These are phyloP conservation scores for Metacarcinus magister DNA, from an alignment of 2,888 invertebrate species.

Conservation along the genomic window DNA sequence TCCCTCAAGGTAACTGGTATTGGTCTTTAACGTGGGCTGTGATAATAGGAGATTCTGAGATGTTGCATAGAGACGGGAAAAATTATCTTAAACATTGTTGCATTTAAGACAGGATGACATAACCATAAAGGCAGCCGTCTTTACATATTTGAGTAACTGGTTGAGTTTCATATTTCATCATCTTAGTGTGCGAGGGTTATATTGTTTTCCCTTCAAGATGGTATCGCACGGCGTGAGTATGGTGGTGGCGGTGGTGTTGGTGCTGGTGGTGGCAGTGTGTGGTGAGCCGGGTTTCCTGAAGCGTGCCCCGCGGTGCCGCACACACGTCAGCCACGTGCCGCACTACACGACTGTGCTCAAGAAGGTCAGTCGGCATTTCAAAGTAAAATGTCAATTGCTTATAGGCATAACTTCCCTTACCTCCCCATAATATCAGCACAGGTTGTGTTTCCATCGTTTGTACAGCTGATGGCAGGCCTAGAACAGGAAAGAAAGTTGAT, in stretches of 20 bases:
- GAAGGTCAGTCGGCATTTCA: constrained; percentile 50
- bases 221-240: constrained; percentile 10
- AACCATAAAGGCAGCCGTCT: neutral
- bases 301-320: neutral
- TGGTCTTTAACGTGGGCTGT: no score
- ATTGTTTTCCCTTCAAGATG: neutral
- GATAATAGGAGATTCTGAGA: neutral
- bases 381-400: neutral
- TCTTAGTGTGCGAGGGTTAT: neutral
- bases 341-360: constrained; percentile 54
- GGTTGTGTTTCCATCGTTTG: neutral
- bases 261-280: constrained; percentile 52
- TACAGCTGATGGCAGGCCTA: neutral
- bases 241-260: neutral
- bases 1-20: constrained; percentile 1
- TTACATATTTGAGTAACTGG: neutral
- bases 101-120: neutral
- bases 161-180: no score
- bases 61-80: neutral
- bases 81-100: neutral
- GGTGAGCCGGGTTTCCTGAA: constrained; percentile 54
- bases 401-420: neutral
- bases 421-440: no score
- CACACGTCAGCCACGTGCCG: constrained; percentile 48
- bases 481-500: neutral